Evolutionary conservation across 2,888 invertebrate species (phyloP), one percentile per base, ranked within the genome.

Genomic region (Oxytorus armatus): DNA sequence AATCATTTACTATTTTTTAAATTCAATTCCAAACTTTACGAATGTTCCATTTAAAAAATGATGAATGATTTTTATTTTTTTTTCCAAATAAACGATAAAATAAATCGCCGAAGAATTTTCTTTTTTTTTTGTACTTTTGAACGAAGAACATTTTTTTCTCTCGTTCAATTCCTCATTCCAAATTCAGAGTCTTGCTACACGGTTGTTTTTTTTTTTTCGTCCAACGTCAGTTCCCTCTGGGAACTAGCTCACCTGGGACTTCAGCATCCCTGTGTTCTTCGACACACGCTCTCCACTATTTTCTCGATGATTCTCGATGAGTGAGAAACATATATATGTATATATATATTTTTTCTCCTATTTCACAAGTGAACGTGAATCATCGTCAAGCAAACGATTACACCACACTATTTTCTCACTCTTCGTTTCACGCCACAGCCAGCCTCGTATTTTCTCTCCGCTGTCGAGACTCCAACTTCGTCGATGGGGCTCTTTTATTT

Each of bases 171-270:
- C n/a, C n/a, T n/a, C n/a, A n/a, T n/a, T n/a, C n/a, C n/a, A n/a
- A n/a, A n/a, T n/a, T n/a, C n/a, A n/a, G n/a, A n/a, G n/a, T n/a
- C n/a, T n/a, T n/a, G n/a, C n/a, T n/a, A n/a, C n/a, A n/a, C n/a
- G n/a, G 7, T 47, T 16, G 7, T 47, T 47, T 18, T 57, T 36
- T 16, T 61, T 25, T 23, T 63, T 47, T 57, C 53, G 55, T 72
- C 51, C 42, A 65, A 59, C 65, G 44, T 47, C 47, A 47, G 23
- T 25, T 51, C 65, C 72, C 51, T 39, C 57, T 77, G 77, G 66
- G 77, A 77, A 77, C 14, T 7, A 7, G 36, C 29, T 72, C 77
- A 77, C 77, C 70, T 77, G 77, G 77, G 65, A 39, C 11, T 23
- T 16, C 18, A 14, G 33, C 53, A n/a, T 33, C 25, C 33, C 51